Conservation (phyloP, 1,140 invertebrate species). For the Drosophila ambigua region DNA sequence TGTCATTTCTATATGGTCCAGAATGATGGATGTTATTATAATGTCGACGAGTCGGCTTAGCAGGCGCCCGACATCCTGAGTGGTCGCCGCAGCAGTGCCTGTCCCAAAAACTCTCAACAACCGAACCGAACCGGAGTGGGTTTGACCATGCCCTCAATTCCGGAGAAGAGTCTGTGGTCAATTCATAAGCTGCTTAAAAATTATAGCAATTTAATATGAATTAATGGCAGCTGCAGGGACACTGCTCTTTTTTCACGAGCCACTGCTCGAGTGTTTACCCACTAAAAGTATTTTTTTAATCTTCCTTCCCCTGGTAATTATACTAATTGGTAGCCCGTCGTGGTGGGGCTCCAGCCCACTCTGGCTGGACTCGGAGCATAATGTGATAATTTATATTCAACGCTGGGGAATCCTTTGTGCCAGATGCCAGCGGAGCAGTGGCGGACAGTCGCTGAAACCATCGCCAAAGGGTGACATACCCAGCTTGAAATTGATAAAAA, state of each 20-base stretch:
- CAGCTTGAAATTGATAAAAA: conserved; percentile 36
- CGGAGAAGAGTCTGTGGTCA: conserved; percentile 10
- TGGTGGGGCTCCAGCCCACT: conserved; percentile 1
- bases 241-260: conserved; percentile 41
- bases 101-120: conserved; percentile 55
- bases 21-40: conserved; percentile 79
- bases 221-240: conserved; percentile 24
- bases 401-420: conserved; percentile 44
- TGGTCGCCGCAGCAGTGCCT: conserved; percentile 29
- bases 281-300: conserved; percentile 42
- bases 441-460: background rate
- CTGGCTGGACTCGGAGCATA: conserved; percentile 42
- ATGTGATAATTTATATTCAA: conserved; percentile 66
- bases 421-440: conserved; percentile 38
- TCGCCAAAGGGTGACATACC: conserved; percentile 1
- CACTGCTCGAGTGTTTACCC: conserved; percentile 18
- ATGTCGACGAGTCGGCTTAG: conserved; percentile 56
- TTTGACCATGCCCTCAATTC: background rate
- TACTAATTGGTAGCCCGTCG: conserved; percentile 64
- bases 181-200: conserved; percentile 65
- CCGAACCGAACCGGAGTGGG: conserved; percentile 11
- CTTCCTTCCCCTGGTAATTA: conserved; percentile 65
- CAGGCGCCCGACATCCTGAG: conserved; percentile 48
- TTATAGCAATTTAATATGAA: conserved; percentile 72
- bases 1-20: conserved; percentile 62